Evolutionary conservation across 2,797 vertebrate species (phyloP).

Genomic region (Falco berigora): DNA sequence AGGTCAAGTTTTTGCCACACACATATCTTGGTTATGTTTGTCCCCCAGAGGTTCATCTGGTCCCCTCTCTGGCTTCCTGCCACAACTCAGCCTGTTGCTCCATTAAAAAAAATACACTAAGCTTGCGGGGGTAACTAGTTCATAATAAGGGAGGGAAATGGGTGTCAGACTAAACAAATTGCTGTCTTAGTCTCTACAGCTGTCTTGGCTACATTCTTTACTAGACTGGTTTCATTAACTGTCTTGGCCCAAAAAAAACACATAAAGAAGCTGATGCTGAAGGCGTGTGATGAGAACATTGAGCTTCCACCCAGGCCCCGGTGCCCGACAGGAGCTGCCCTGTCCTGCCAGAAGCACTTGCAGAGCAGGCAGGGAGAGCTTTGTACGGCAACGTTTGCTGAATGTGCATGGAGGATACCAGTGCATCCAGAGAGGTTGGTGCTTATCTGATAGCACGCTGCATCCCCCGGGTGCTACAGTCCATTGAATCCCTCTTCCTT

Average conservation of each 20-base stretch:
- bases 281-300: rapidly evolving
- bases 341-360: background rate
- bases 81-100: background rate
- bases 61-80: background rate
- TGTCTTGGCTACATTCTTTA: background rate
- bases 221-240: background rate
- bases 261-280: background rate
- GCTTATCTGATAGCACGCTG: background rate
- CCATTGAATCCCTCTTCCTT: background rate
- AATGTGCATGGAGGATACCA: background rate
- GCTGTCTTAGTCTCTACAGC: background rate
- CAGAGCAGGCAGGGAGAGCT: background rate
- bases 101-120: background rate
- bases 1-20: background rate
- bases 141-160: background rate
- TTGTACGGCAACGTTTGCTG: background rate
- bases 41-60: background rate
- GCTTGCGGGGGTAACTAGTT: background rate
- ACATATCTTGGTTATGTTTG: background rate
- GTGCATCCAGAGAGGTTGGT: background rate
- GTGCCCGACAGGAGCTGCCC: background rate
- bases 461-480: background rate
- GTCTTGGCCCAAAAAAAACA: background rate
- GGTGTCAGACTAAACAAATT: background rate
- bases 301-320: background rate